Evolutionary conservation across 2,797 vertebrate genomes (phyloP).

Genomic region (Cirrhinus molitorella): DNA sequence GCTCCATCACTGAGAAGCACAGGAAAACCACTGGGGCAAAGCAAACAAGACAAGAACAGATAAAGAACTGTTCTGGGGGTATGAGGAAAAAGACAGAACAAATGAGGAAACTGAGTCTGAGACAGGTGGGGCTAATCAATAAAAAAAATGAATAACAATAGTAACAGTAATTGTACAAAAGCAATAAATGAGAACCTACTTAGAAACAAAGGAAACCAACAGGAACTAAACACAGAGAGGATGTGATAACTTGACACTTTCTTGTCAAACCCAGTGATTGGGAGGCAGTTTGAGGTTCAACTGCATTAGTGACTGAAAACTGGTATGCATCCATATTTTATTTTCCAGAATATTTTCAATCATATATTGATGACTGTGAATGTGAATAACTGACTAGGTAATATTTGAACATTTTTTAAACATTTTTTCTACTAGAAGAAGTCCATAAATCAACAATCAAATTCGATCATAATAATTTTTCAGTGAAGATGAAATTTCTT

Average conservation of each 20-base stretch:
- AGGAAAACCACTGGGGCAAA: too few relatives aligned
- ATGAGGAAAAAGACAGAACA: too few relatives aligned
- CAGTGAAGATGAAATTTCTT: conserved; percentile 2
- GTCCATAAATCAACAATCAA: neutral
- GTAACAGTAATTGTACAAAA: neutral
- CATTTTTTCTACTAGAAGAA: too few relatives aligned
- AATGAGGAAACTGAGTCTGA: neutral
- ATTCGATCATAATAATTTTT: neutral
- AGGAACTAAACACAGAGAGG: neutral
- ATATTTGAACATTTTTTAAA: neutral
- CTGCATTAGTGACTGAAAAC: neutral
- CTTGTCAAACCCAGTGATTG: neutral
- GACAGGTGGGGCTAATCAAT: neutral
- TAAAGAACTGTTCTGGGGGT: too few relatives aligned
- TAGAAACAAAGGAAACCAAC: neutral
- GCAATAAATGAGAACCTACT: neutral
- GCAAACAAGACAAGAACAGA: too few relatives aligned
- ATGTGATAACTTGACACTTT: neutral
- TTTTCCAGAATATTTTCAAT: neutral
- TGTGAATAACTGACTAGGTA: neutral
- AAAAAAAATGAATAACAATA: neutral
- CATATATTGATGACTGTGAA: neutral
- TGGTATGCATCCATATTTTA: neutral
- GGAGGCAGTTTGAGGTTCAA: neutral
- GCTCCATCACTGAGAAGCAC: too few relatives aligned